Evolutionary conservation across 2,888 invertebrate genomes (phyloP).

Genomic region (Stenchaetothrips biformis): DNA sequence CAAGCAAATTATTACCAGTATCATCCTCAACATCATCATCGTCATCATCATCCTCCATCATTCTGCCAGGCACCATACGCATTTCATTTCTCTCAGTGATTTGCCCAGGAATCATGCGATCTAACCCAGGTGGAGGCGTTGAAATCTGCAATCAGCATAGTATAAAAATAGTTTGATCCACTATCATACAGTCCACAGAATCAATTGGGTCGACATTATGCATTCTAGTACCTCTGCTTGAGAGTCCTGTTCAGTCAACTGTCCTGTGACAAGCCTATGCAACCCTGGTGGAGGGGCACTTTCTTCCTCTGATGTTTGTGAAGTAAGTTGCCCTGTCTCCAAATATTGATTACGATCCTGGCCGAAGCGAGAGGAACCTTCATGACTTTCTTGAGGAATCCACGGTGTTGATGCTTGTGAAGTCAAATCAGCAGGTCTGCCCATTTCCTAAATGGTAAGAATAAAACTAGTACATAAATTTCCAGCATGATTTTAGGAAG

Average conservation of each 20-base stretch:
- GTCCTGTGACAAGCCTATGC: conserved; percentile 40
- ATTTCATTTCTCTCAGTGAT: conserved; percentile 44
- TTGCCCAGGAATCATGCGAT: conserved; percentile 54
- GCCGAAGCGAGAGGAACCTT: conserved; percentile 41
- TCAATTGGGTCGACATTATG: background rate
- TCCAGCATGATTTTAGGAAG: background rate
- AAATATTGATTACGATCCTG: conserved; percentile 68
- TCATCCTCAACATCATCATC: background rate
- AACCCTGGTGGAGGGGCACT: conserved; percentile 39
- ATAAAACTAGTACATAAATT: background rate
- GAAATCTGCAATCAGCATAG: conserved; percentile 14
- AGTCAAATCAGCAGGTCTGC: background rate
- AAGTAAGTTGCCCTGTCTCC: conserved; percentile 65
- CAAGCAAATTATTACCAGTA: background rate
- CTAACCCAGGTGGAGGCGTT: conserved; percentile 51
- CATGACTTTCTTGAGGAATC: conserved; percentile 44
- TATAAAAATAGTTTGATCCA: too few relatives aligned
- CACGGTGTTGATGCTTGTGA: conserved; percentile 40
- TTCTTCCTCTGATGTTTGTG: conserved; percentile 33
- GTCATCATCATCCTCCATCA: conserved; percentile 38
- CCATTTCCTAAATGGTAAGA: background rate
- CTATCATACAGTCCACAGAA: background rate
- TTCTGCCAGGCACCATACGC: conserved; percentile 44
- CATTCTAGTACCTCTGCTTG: background rate
- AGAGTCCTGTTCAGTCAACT: conserved; percentile 33